Evolutionary conservation across 2,797 vertebrate genomes (phyloP).

Genomic region (Neosilurus hyrtlii): DNA sequence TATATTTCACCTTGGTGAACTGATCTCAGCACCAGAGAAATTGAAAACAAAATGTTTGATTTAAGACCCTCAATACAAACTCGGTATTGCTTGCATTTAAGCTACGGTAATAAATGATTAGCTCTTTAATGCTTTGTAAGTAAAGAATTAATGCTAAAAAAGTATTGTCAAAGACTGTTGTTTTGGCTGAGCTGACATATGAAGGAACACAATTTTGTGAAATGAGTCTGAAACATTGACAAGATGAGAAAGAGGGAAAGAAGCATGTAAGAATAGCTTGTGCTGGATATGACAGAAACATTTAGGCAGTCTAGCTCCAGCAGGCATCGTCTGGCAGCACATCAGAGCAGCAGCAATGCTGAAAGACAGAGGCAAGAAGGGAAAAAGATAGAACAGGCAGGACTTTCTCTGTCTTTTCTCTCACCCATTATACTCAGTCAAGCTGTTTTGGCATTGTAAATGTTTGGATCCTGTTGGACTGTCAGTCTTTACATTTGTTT

Average conservation of each 20-base stretch:
- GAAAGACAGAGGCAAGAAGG: constrained; percentile 25
- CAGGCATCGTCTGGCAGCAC: constrained; percentile 38
- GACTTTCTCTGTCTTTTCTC: constrained; percentile 10
- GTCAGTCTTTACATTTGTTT: background rate
- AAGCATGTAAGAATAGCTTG: constrained; percentile 21
- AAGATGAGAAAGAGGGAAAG: constrained; percentile 16
- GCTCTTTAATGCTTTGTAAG: constrained; percentile 20
- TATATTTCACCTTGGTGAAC: background rate
- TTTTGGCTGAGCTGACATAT: constrained; percentile 41
- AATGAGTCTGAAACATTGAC: constrained; percentile 37
- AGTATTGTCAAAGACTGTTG: background rate
- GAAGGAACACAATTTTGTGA: constrained; percentile 31
- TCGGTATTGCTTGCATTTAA: background rate
- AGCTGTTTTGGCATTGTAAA: background rate
- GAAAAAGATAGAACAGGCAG: background rate
- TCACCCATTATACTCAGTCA: background rate
- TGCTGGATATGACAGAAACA: constrained; percentile 32
- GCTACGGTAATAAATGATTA: constrained; percentile 5
- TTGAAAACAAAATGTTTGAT: constrained; percentile 17
- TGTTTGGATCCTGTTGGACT: constrained; percentile 2
- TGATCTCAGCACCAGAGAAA: background rate
- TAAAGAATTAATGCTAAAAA: constrained; percentile 28
- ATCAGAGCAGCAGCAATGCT: constrained; percentile 45
- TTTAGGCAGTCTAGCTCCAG: constrained; percentile 50
- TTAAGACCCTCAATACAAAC: background rate